Percentiles rank a stretch among this genome's conserved stretches.
phyloP scores from a whole-genome alignment of 2,113 vertebrate genomes.

The Gambusia holbrooki region DNA sequence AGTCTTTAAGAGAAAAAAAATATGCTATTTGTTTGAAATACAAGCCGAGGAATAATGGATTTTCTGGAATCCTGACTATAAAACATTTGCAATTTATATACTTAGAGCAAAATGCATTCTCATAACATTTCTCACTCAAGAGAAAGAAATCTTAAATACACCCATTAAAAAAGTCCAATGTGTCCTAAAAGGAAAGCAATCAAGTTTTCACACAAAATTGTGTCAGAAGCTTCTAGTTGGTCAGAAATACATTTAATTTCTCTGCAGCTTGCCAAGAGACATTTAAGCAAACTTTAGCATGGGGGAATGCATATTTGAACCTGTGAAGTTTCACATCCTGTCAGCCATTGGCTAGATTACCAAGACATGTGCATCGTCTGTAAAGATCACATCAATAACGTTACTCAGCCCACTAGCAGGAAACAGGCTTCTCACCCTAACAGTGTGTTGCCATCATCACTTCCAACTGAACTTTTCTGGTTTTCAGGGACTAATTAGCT shows the following conservation, averaged over 20 bases:
- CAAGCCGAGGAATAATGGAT: no score
- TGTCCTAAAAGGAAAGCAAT: no score
- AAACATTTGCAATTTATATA: no score
- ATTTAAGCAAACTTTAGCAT: neutral
- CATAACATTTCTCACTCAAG: no score
- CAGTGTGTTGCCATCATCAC: neutral
- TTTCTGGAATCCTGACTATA: no score
- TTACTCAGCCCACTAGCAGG: neutral
- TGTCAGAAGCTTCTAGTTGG: no score
- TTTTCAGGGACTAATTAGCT: conserved; percentile 19
- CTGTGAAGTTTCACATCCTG: conserved; percentile 3
- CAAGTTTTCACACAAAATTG: no score
- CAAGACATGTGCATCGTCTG: neutral
- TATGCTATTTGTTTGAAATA: no score
- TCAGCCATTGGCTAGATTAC: conserved; percentile 1
- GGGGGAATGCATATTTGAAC: neutral
- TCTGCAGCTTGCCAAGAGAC: neutral
- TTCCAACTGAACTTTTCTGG: neutral
- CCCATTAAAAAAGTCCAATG: no score
- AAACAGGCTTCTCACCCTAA: conserved; percentile 1
- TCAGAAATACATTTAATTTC: neutral
- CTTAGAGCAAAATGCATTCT: no score
- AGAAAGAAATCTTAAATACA: neutral
- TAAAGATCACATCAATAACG: conserved; percentile 12
- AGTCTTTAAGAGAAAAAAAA: no score